These are phyloP conservation scores for Drosophila orena DNA, from an alignment of 1,140 invertebrate genomes.

Conservation along the genomic window DNA sequence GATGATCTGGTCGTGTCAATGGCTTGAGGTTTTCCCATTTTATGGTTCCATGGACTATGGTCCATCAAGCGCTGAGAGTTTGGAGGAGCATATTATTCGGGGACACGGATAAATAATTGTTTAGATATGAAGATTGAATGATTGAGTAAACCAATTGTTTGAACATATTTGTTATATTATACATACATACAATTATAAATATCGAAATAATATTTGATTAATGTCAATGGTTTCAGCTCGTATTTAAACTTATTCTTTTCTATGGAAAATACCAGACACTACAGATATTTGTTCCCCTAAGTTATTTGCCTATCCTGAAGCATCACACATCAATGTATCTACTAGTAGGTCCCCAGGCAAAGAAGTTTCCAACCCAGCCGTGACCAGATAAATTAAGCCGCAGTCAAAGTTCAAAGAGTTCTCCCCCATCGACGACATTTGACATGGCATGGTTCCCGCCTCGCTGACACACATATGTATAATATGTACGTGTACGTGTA, in stretches of 20 bases:
- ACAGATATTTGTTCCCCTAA: too few species aligned
- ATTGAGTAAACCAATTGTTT: too few species aligned
- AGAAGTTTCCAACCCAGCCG: constrained; percentile 27
- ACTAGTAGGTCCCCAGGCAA: constrained; percentile 47
- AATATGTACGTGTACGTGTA: too few species aligned
- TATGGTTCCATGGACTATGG: constrained; percentile 23
- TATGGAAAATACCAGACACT: not conserved
- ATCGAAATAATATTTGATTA: too few species aligned
- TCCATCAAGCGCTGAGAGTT: constrained; percentile 3
- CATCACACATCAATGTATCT: constrained; percentile 10
- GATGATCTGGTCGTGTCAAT: constrained; percentile 48
- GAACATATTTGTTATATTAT: too few species aligned
- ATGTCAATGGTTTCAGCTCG: too few species aligned
- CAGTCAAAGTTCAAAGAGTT: constrained; percentile 69
- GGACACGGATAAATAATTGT: not conserved
- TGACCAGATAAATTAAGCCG: constrained; percentile 55
- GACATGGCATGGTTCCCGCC: constrained; percentile 33
- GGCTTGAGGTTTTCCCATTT: constrained; percentile 41
- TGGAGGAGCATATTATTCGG: constrained; percentile 6
- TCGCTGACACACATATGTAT: constrained; percentile 61
- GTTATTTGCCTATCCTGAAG: too few species aligned
- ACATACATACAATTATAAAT: too few species aligned
- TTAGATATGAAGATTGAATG: too few species aligned
- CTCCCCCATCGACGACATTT: constrained; percentile 54
- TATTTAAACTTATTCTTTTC: not conserved